Base-by-base conservation (phyloP, 53 echinoderm and acorn worm species). In the Arbacia lixula region DNA sequence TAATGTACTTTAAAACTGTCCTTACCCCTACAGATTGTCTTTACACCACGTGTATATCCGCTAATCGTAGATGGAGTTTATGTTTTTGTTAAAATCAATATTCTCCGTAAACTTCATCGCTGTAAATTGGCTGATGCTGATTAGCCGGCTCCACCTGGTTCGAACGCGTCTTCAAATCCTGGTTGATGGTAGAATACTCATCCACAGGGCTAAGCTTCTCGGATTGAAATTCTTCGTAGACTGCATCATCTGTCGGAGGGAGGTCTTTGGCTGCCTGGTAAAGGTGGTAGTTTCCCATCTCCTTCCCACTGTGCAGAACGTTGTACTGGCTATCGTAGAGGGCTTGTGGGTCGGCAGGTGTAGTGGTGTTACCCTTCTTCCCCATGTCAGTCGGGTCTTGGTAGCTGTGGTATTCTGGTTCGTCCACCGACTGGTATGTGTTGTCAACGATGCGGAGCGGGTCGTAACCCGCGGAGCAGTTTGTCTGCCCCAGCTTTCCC, bases 71-170 rank as follows among this genome's bases (percentile, higher is more conserved):
- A n/a, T n/a, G n/a, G n/a, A n/a, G n/a, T n/a, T n/a, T n/a, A n/a
- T n/a, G n/a, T n/a, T n/a, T n/a, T n/a, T n/a, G n/a, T n/a, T n/a
- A n/a, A n/a, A n/a, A n/a, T n/a, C n/a, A n/a, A n/a, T n/a, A 69
- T 43, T 69, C 69, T 2, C 41, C 40, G 4, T 69, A 69, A 0
- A 69, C 46, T 26, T 69, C 69, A 12, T 43, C 69, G 14, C 69
- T 69, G 5, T 69, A 69, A 27, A 69, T 69, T 26, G 69, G 69
- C 22, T 69, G 41, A n/a, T n/a, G n/a, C 14, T 42, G 43, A 3
- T 1, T 12, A 16, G 42, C 69, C 3, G 5, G 12, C 24, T 43
- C 69, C 36, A 17, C 17, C 6, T 42, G 26, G 21, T 25, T 14
- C 42, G 1, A 14, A 10, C 49, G 43, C n/a, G n/a, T n/a, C n/a